Conservation (phyloP, 2,888 invertebrate species). For the Spodoptera exigua region DNA sequence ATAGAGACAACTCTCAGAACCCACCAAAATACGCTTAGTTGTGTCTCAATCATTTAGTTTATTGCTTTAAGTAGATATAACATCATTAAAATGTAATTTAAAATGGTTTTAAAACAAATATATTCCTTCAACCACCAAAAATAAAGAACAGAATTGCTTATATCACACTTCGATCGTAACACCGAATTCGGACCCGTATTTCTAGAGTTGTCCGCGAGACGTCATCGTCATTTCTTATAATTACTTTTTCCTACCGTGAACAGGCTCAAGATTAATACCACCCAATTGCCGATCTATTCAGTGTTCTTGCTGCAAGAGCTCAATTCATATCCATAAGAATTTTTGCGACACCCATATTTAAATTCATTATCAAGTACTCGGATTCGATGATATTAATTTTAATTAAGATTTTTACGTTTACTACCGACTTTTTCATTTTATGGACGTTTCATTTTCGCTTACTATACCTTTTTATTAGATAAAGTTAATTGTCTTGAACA, state of each 20-base stretch:
- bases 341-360: constrained; percentile 65
- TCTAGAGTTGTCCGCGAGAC: constrained; percentile 71
- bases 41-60: too few species aligned
- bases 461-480: too few species aligned
- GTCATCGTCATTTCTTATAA: constrained; percentile 82
- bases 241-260: constrained; percentile 75
- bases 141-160: neutral
- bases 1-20: neutral
- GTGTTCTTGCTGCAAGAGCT: constrained; percentile 70
- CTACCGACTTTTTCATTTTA: neutral
- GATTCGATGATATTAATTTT: constrained; percentile 34
- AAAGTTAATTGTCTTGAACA: too few species aligned
- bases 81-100: too few species aligned
- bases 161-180: constrained; percentile 45
- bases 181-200: constrained; percentile 65
- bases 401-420: constrained; percentile 6
- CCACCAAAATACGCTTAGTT: neutral
- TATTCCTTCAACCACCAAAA: neutral
- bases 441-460: neutral
- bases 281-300: constrained; percentile 84
- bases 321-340: constrained; percentile 73
- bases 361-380: constrained; percentile 56
- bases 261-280: constrained; percentile 76
- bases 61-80: too few species aligned
- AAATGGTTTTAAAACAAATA: too few species aligned